Conservation (phyloP, 35 echinoderm and acorn worm genomes). For the Heliocidaris tuberculata region DNA sequence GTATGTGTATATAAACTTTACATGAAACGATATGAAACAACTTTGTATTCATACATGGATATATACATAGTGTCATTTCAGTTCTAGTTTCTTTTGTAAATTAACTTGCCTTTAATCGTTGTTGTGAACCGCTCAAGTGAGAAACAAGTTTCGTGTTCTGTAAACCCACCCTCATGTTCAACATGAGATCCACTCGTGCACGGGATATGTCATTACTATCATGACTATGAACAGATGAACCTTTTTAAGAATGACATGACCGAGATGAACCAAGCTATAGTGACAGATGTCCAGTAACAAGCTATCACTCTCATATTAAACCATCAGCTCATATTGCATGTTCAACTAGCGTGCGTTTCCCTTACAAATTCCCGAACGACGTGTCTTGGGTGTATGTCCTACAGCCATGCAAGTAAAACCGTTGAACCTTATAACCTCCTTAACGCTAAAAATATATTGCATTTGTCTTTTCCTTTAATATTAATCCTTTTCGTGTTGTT, state of each 20-base stretch:
- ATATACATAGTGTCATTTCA: too few relatives aligned
- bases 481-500: neutral
- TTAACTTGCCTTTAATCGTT: too few relatives aligned
- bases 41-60: too few relatives aligned
- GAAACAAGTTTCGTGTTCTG: too few relatives aligned
- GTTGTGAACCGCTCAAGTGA: too few relatives aligned
- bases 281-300: neutral
- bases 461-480: neutral
- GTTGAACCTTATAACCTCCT: neutral
- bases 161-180: too few relatives aligned
- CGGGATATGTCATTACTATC: too few relatives aligned
- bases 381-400: neutral
- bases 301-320: neutral
- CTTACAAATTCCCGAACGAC: neutral
- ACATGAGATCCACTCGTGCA: too few relatives aligned
- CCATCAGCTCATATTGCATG: slow-evolving; percentile 1
- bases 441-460: slow-evolving; percentile 4
- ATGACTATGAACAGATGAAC: too few relatives aligned
- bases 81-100: too few relatives aligned
- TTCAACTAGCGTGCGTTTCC: neutral
- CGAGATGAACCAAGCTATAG: neutral
- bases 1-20: neutral
- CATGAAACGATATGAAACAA: too few relatives aligned
- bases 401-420: neutral
- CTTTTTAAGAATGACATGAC: too few relatives aligned